phyloP scores from a whole-genome alignment of 2,797 vertebrate species.

The Anas bernieri region DNA sequence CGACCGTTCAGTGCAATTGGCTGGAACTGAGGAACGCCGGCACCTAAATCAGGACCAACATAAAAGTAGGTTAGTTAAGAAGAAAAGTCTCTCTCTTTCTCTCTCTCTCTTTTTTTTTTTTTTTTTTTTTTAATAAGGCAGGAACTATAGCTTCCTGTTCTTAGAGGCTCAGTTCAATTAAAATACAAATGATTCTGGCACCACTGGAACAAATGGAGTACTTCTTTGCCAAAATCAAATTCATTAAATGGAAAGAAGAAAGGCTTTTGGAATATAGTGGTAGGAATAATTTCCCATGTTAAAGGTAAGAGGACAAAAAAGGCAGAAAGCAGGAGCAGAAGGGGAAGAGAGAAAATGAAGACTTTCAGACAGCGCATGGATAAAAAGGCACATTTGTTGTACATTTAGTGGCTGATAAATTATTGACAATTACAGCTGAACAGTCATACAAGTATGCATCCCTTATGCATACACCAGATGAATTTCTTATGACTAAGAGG shows the following conservation, averaged over 20 bases:
- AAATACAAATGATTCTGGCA: background rate
- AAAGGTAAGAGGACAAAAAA: background rate
- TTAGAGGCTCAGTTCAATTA: background rate
- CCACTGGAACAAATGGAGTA: fast-evolving
- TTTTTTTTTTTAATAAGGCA: too few species aligned
- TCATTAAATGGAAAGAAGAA: background rate
- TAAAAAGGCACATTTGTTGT: conserved; percentile 66
- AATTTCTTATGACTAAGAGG: conserved; percentile 43
- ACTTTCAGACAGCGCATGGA: background rate
- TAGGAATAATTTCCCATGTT: background rate
- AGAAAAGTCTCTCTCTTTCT: fast-evolving
- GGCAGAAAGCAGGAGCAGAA: background rate
- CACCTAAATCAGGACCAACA: conserved; percentile 79
- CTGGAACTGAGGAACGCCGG: conserved; percentile 97
- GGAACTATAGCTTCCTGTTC: background rate
- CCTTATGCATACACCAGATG: background rate
- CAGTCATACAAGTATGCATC: background rate
- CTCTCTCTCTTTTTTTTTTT: background rate
- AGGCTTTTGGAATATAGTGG: background rate
- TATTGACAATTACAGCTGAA: conserved; percentile 64
- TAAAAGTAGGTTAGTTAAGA: background rate
- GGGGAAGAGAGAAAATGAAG: background rate
- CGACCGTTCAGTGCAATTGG: conserved; percentile 93
- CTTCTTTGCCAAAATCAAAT: background rate
- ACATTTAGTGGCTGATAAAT: conserved; percentile 68